These are phyloP conservation scores for Wiebesia pumilae DNA, from an alignment of 1,140 invertebrate species.

Conservation along the genomic window DNA sequence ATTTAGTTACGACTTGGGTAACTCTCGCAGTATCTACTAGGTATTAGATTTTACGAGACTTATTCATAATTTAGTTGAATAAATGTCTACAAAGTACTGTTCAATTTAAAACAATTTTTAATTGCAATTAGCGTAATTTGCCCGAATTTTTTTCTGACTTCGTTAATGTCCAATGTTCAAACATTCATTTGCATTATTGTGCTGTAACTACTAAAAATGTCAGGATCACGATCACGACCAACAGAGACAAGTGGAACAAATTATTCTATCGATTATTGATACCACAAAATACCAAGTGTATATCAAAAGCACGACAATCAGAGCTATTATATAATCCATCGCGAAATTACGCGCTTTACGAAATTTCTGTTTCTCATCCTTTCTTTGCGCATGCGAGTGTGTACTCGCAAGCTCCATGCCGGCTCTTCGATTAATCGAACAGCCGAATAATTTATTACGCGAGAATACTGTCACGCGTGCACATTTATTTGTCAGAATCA, in stretches of 20 bases:
- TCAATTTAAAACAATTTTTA: neutral
- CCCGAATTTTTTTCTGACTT: neutral
- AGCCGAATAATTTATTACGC: constrained; percentile 46
- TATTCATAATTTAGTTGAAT: neutral
- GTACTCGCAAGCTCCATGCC: neutral
- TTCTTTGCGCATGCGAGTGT: neutral
- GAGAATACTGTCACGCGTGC: neutral
- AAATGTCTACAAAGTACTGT: neutral
- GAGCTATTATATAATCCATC: neutral
- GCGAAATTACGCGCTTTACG: neutral
- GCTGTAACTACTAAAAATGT: neutral
- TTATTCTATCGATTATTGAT: neutral
- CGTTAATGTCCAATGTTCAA: neutral
- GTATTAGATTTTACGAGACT: neutral
- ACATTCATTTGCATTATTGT: neutral
- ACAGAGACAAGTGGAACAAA: constrained; percentile 12
- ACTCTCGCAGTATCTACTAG: neutral
- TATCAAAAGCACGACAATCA: constrained; percentile 34
- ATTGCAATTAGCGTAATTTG: neutral
- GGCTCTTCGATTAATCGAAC: constrained; percentile 28
- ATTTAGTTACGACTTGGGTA: neutral
- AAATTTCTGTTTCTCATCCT: neutral
- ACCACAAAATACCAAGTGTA: constrained; percentile 1
- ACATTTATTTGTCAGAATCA: constrained; percentile 11
- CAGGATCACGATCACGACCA: neutral